These are phyloP conservation scores for Asteroscopus sphinx DNA, from an alignment of 2,888 invertebrate genomes.

Conservation along the genomic window DNA sequence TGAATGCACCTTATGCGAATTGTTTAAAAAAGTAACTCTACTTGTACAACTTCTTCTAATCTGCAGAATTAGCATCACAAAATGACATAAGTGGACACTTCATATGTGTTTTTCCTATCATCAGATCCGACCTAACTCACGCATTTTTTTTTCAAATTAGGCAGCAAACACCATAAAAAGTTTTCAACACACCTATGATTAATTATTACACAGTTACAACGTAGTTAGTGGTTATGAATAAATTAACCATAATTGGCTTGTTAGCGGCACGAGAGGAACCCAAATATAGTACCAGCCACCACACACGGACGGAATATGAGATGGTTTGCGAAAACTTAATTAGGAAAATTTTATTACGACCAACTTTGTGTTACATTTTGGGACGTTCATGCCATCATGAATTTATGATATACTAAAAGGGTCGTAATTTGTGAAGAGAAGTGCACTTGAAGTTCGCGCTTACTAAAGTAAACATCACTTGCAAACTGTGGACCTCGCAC, in stretches of 20 bases:
- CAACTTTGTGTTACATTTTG: neutral
- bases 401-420: neutral
- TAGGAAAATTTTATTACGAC: slow-evolving; percentile 14
- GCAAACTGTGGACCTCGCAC: too few species aligned
- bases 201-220: slow-evolving; percentile 55
- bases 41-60: too few species aligned
- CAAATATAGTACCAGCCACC: slow-evolving; percentile 33
- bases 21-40: too few species aligned
- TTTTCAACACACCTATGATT: slow-evolving; percentile 29
- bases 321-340: slow-evolving; percentile 12
- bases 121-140: neutral
- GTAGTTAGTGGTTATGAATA: slow-evolving; percentile 54
- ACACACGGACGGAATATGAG: slow-evolving; percentile 22
- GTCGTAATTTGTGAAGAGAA: neutral
- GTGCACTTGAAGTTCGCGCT: too few species aligned
- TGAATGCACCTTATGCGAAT: too few species aligned
- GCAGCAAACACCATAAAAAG: slow-evolving; percentile 31
- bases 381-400: neutral
- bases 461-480: too few species aligned
- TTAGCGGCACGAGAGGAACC: slow-evolving; percentile 56
- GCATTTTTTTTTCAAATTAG: slow-evolving; percentile 24
- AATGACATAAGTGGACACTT: neutral
- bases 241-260: slow-evolving; percentile 61
- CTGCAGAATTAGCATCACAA: neutral
- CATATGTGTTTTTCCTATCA: neutral